Evolutionary conservation across 2,888 invertebrate species (phyloP).

Genomic region (Nephrotoma guestfalica): DNA sequence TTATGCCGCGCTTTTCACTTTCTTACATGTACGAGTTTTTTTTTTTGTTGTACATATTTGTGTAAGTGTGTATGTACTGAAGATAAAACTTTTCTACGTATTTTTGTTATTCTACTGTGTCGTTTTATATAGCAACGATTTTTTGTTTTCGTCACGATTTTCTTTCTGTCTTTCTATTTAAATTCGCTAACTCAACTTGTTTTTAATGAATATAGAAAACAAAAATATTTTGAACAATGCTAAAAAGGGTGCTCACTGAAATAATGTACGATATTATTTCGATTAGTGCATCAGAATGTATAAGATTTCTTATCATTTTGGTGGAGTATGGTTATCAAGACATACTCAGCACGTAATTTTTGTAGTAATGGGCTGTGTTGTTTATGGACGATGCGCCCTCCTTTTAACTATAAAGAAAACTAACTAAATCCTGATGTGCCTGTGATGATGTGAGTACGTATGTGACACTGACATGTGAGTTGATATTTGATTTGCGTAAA

Average conservation of each 20-base stretch:
- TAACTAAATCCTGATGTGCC: too few relatives aligned
- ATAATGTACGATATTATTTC: not conserved
- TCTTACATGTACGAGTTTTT: not conserved
- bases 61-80: not conserved
- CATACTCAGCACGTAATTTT: slow-evolving; percentile 76
- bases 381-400: not conserved
- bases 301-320: not conserved
- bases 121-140: not conserved
- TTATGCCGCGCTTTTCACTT: not conserved
- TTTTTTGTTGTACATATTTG: too few relatives aligned
- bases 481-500: too few relatives aligned
- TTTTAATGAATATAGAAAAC: not conserved
- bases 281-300: not conserved
- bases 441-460: too few relatives aligned
- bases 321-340: slow-evolving; percentile 77
- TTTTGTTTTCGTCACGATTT: not conserved
- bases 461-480: too few relatives aligned
- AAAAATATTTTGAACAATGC: not conserved
- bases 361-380: slow-evolving; percentile 46
- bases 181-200: not conserved
- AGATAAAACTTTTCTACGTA: not conserved
- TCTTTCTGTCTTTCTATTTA: not conserved
- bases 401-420: not conserved
- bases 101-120: not conserved
- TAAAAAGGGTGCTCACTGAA: not conserved